These are phyloP conservation scores for Sinonovacula constricta DNA, from an alignment of 1,140 invertebrate species.

Conservation along the genomic window DNA sequence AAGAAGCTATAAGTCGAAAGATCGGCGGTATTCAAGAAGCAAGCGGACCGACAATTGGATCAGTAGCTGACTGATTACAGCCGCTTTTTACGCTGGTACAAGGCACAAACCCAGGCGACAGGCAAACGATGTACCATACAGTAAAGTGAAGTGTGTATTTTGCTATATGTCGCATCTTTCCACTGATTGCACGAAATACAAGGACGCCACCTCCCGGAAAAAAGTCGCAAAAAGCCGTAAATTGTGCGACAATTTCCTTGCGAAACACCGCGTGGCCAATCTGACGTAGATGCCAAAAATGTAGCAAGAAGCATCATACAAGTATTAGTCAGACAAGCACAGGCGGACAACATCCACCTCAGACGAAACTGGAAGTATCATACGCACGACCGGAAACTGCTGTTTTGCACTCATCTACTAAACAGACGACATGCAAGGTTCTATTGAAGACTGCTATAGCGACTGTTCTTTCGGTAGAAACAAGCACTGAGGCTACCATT, in stretches of 20 bases:
- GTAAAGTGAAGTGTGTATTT: neutral
- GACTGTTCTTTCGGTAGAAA: neutral
- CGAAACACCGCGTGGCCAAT: neutral
- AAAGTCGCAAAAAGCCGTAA: neutral
- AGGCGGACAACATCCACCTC: neutral
- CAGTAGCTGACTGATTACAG: too few species aligned
- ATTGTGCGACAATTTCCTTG: neutral
- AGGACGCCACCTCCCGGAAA: neutral
- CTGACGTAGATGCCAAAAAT: neutral
- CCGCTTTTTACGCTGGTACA: too few species aligned
- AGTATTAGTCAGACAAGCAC: neutral
- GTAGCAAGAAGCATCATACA: neutral
- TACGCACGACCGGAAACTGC: neutral
- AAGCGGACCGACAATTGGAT: neutral
- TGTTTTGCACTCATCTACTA: conserved; percentile 4
- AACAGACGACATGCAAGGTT: neutral
- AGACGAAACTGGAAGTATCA: neutral
- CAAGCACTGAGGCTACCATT: conserved; percentile 19
- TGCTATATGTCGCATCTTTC: neutral
- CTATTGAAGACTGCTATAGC: conserved; percentile 32
- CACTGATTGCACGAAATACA: neutral
- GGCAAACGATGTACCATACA: neutral
- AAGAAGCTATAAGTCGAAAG: neutral
- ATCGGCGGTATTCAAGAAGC: neutral
- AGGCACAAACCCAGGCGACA: neutral